These are phyloP conservation scores for Bombus breviceps DNA, from an alignment of 1,140 invertebrate genomes.

Conservation along the genomic window DNA sequence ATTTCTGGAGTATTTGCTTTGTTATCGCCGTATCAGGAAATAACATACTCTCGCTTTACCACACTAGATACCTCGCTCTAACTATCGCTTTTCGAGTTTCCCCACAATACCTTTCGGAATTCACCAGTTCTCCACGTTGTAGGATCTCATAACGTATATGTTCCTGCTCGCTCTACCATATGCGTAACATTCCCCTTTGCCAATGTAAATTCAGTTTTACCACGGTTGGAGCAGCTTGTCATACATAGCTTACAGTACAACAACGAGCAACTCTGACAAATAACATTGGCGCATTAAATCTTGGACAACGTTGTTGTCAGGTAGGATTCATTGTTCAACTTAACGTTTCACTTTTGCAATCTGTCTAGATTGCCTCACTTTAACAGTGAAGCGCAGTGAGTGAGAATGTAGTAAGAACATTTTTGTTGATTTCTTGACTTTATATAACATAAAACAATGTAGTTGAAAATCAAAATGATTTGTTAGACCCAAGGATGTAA, in stretches of 20 bases:
- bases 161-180: conserved; percentile 22
- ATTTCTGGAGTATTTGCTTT: not conserved
- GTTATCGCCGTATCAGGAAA: not conserved
- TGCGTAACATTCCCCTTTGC: conserved; percentile 4
- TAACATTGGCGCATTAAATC: conserved; percentile 14
- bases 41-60: not conserved
- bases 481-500: no score
- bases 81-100: conserved; percentile 3
- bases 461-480: no score
- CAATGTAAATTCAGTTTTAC: conserved; percentile 25
- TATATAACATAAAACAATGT: no score
- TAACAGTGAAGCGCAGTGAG: not conserved
- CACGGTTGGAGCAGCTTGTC: not conserved
- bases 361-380: not conserved
- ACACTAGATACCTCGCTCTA: not conserved
- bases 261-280: not conserved
- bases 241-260: conserved; percentile 3
- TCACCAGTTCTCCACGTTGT: conserved; percentile 3
- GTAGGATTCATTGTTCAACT: not conserved
- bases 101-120: conserved; percentile 14
- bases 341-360: not conserved
- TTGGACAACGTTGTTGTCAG: not conserved
- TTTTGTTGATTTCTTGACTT: no score
- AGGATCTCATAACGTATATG: conserved; percentile 11
- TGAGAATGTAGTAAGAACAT: no score